A percentile compares a stretch with the other conserved stretches of the same genome.
Evolutionary conservation across 2,888 invertebrate species (phyloP).

Genomic region (Synergus umbraculus): DNA sequence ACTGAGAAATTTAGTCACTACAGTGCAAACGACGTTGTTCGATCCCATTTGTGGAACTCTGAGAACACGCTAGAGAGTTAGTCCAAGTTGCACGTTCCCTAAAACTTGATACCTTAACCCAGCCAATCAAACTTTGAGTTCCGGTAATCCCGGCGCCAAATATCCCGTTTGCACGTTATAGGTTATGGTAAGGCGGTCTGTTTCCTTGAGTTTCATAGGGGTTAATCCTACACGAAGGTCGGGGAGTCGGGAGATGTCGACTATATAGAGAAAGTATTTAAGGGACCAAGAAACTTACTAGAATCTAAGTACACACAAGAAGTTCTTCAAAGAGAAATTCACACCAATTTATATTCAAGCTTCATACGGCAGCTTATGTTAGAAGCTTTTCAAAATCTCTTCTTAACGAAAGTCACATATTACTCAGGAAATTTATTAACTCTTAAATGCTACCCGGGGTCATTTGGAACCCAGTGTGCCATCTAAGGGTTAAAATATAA

Average conservation of each 20-base stretch:
- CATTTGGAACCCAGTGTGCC: too few species aligned
- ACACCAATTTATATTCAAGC: not conserved
- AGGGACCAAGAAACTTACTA: constrained; percentile 8
- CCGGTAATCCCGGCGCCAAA: constrained; percentile 72
- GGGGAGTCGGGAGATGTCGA: not conserved
- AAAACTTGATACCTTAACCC: constrained; percentile 73
- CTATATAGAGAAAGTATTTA: constrained; percentile 12
- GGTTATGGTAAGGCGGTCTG: constrained; percentile 63
- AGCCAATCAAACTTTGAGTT: constrained; percentile 76
- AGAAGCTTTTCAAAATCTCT: too few species aligned
- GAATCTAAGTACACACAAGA: not conserved
- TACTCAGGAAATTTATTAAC: too few species aligned
- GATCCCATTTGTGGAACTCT: constrained; percentile 44
- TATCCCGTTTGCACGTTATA: constrained; percentile 70
- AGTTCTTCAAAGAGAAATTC: not conserved
- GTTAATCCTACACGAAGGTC: constrained; percentile 58
- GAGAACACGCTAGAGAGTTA: constrained; percentile 24
- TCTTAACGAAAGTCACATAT: too few species aligned
- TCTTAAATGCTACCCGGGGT: too few species aligned
- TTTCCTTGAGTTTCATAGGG: constrained; percentile 60
- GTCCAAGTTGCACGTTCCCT: constrained; percentile 57
- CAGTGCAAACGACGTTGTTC: constrained; percentile 49
- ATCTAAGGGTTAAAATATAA: too few species aligned
- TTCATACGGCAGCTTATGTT: not conserved
- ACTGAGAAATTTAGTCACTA: constrained; percentile 19